Evolutionary conservation across 1,140 invertebrate species (phyloP), one percentile per base, ranked within the genome.

Genomic region (Ips typographus): DNA sequence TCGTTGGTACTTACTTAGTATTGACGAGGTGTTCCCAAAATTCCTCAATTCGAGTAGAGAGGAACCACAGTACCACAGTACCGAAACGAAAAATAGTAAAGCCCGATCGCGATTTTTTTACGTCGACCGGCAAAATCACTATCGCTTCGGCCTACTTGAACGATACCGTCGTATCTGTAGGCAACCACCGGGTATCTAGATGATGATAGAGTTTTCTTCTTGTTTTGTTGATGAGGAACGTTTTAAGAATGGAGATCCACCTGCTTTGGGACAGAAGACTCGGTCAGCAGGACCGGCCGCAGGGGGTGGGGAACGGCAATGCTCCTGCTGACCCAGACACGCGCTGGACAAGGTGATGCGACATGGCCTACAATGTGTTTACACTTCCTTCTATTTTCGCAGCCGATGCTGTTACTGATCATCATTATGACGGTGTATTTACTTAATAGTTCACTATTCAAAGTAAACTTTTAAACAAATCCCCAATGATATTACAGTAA

Each of bases 241-340:
- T 77, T 80, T 77, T 78, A 78, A 77, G 83, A 85, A 83, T 84
- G 83, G 81, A 56, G 78, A 82, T 83, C 80, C 83, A 85, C 83
- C 83, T 85, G 84, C 84, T 81, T 78, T 76, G 80, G 82, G 80
- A 80, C 82, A 81, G 74, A 75, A 82, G 80, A 64, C 67, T 64
- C 59, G 59, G 67, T 69, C 67, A 64, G 51, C 61, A 62, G 59
- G 59, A 69, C 67, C 59, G 44, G 65, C 51, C 49, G 67, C 60
- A 69, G 59, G 67, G 59, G 67, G 67, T 62, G 67, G 61, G 67
- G 59, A 59, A 58, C 42, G 64, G 57, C 57, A 41, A 36, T 68
- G 42, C 58, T 68, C 84, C 84, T 84, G 82, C 82, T 85, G 84
- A 85, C 84, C 84, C 84, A 85, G 84, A 85, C 84, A 84, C 80